Percentiles rank a stretch among this genome's conserved stretches.
These are phyloP conservation scores for Channa striata DNA, from an alignment of 2,797 vertebrate species.

Conservation along the genomic window DNA sequence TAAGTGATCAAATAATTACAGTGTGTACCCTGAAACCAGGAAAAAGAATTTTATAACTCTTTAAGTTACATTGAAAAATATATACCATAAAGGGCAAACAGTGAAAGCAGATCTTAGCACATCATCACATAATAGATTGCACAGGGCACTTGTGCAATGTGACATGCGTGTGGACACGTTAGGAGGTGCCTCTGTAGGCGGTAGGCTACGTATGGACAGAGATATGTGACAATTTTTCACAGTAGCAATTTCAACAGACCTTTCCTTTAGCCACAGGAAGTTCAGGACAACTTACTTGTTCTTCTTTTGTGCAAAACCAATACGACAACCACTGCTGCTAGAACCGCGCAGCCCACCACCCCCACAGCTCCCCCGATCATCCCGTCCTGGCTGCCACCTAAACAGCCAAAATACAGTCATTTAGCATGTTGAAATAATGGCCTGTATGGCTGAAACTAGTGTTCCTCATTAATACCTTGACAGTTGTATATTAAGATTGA, in stretches of 20 bases:
- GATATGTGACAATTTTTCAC: not conserved
- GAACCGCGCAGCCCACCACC: conserved; percentile 32
- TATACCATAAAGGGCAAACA: not conserved
- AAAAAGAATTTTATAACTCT: not conserved
- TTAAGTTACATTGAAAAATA: not conserved
- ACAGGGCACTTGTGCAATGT: conserved; percentile 36
- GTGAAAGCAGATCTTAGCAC: conserved; percentile 6
- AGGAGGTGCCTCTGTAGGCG: not conserved
- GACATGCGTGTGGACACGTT: not conserved
- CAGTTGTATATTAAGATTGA: too few relatives aligned
- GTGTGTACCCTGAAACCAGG: too few relatives aligned
- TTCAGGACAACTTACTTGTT: conserved; percentile 48
- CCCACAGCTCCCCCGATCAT: conserved; percentile 15
- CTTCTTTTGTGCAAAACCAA: conserved; percentile 53
- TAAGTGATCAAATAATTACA: not conserved
- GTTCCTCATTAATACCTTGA: too few relatives aligned
- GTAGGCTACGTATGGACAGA: not conserved
- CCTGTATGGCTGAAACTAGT: not conserved
- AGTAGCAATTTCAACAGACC: not conserved
- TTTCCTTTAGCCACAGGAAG: conserved; percentile 1
- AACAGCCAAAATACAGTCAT: rapidly evolving
- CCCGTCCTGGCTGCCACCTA: conserved; percentile 23
- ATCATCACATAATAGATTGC: not conserved
- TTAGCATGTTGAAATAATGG: not conserved
- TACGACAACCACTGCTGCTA: conserved; percentile 25